phyloP scores from a whole-genome alignment of 2,113 vertebrate species.

The Tragelaphus scriptus region DNA sequence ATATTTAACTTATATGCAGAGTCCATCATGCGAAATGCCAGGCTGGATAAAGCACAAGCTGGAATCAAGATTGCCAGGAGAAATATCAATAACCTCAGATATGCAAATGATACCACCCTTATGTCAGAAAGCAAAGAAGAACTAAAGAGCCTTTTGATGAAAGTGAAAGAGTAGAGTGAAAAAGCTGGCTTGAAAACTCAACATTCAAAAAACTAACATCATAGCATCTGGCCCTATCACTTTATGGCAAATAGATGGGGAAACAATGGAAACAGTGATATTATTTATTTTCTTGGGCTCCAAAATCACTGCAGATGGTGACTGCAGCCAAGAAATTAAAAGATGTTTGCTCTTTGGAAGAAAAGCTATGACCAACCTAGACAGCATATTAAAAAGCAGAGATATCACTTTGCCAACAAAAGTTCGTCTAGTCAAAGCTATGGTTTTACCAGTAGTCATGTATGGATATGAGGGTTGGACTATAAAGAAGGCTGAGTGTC shows the following conservation, averaged over 20 bases:
- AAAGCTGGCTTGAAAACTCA: neutral
- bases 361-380: neutral
- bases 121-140: neutral
- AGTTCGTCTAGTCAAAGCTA: neutral
- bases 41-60: neutral
- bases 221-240: neutral
- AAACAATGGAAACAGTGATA: neutral
- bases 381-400: neutral
- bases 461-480: neutral
- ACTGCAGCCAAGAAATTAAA: neutral
- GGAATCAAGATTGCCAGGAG: neutral
- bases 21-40: neutral
- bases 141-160: neutral
- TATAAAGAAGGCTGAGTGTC: neutral
- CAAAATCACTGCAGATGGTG: neutral
- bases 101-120: neutral
- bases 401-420: neutral
- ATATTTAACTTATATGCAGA: neutral
- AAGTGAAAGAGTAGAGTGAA: neutral
- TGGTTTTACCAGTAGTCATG: neutral
- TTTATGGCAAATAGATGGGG: neutral
- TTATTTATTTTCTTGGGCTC: neutral
- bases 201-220: neutral
- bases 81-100: neutral
- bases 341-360: neutral